These are phyloP conservation scores for Drosophila aff. DNA, from an alignment of 1,140 invertebrate genomes.

Conservation along the genomic window DNA sequence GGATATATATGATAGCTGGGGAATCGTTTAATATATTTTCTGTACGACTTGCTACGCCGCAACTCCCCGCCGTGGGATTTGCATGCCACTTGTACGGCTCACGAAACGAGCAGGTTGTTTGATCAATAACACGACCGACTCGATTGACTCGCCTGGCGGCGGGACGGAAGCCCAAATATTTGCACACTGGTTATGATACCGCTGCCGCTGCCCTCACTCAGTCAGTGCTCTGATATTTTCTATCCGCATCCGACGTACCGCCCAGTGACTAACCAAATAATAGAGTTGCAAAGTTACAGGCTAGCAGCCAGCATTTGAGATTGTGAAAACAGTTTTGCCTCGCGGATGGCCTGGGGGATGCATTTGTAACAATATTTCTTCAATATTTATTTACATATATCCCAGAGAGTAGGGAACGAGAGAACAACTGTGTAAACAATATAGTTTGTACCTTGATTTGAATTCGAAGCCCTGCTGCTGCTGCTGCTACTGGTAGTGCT, in stretches of 20 bases:
- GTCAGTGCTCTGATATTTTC: conserved; percentile 60
- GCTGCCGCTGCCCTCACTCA: conserved; percentile 29
- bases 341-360: conserved; percentile 25
- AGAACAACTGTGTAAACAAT: conserved; percentile 67
- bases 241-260: conserved; percentile 59
- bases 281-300: conserved; percentile 13
- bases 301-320: conserved; percentile 10
- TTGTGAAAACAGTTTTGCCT: conserved; percentile 20
- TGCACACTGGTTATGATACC: conserved; percentile 42
- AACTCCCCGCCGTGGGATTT: conserved; percentile 23
- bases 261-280: conserved; percentile 37
- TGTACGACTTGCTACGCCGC: conserved; percentile 42
- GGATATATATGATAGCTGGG: conserved; percentile 45
- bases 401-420: background rate
- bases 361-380: conserved; percentile 43
- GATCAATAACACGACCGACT: conserved; percentile 64
- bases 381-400: conserved; percentile 20
- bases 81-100: conserved; percentile 60
- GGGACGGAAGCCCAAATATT: conserved; percentile 51
- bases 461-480: conserved; percentile 15
- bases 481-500: background rate
- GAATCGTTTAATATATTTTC: conserved; percentile 56
- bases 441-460: conserved; percentile 22
- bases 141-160: conserved; percentile 8
- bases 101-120: conserved; percentile 70